These are phyloP conservation scores for Villa cingulata DNA, from an alignment of 2,888 invertebrate genomes.

Conservation along the genomic window DNA sequence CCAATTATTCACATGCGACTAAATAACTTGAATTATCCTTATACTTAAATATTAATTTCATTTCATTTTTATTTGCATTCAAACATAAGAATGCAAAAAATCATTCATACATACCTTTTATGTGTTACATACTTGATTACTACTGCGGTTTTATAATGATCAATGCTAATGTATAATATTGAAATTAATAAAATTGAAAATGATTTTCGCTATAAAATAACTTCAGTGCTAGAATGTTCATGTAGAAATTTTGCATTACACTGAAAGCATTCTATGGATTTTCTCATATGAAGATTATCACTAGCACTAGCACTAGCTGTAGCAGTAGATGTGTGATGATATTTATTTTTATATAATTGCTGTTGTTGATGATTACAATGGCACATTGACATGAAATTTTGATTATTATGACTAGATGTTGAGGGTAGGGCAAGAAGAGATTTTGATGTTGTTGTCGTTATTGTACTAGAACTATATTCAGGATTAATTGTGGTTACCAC, in stretches of 20 bases:
- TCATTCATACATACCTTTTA: too few species aligned
- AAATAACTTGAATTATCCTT: too few species aligned
- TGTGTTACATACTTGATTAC: too few species aligned
- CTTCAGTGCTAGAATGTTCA: conserved; percentile 29
- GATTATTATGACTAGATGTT: conserved; percentile 2
- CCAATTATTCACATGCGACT: too few species aligned
- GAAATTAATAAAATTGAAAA: not conserved
- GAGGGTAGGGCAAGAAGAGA: conserved; percentile 8
- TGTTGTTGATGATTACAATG: conserved; percentile 2
- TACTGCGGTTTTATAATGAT: too few species aligned
- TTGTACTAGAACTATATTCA: conserved; percentile 4
- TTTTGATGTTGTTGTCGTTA: conserved; percentile 6
- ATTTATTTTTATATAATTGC: not conserved
- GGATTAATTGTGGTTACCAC: conserved; percentile 11
- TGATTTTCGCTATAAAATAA: conserved; percentile 29
- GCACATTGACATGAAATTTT: conserved; percentile 4
- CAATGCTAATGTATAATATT: too few species aligned
- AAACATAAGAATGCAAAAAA: too few species aligned
- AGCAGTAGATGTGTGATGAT: not conserved
- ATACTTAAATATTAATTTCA: too few species aligned
- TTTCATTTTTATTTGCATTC: too few species aligned
- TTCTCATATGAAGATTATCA: conserved; percentile 1
- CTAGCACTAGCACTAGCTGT: not conserved
- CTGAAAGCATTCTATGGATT: conserved; percentile 21
- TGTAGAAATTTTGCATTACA: conserved; percentile 29